A percentile compares a stretch with the other conserved stretches of the same genome.
Evolutionary conservation across 2,888 invertebrate genomes (phyloP).

Genomic region (Mechanitis messenoides): DNA sequence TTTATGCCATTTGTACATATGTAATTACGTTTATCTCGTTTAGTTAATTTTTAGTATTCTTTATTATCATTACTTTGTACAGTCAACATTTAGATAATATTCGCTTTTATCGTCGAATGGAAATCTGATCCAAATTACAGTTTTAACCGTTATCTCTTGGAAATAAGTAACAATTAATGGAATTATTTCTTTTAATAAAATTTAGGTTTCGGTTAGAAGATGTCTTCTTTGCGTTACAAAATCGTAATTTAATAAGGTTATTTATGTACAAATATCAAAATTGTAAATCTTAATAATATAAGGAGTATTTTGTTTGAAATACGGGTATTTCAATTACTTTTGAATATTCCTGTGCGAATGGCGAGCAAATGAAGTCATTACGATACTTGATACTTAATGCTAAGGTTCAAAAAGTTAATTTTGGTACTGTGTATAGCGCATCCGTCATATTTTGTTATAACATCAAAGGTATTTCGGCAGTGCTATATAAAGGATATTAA

Average conservation of each 20-base stretch:
- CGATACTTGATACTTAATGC: constrained; percentile 21
- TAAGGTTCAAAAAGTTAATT: constrained; percentile 11
- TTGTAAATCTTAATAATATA: constrained; percentile 10
- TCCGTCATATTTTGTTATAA: constrained; percentile 12
- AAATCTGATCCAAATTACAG: background rate
- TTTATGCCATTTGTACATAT: constrained; percentile 13
- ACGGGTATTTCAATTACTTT: constrained; percentile 24
- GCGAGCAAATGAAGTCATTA: constrained; percentile 2
- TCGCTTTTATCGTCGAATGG: background rate
- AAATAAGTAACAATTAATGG: background rate
- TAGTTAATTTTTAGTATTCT: background rate
- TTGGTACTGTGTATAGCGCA: constrained; percentile 16
- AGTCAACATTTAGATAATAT: constrained; percentile 2
- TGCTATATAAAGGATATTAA: constrained; percentile 20
- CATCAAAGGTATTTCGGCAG: constrained; percentile 14
- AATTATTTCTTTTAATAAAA: no score
- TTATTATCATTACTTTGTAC: constrained; percentile 2
- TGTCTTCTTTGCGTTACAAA: background rate
- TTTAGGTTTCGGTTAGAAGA: no score
- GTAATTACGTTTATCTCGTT: constrained; percentile 4
- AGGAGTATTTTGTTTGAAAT: constrained; percentile 21
- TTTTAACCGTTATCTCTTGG: background rate
- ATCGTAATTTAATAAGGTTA: background rate
- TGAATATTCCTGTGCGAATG: constrained; percentile 15
- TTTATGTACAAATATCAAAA: constrained; percentile 19